phyloP scores from a whole-genome alignment of 2,113 vertebrate genomes.

The Lucifuga dentata region DNA sequence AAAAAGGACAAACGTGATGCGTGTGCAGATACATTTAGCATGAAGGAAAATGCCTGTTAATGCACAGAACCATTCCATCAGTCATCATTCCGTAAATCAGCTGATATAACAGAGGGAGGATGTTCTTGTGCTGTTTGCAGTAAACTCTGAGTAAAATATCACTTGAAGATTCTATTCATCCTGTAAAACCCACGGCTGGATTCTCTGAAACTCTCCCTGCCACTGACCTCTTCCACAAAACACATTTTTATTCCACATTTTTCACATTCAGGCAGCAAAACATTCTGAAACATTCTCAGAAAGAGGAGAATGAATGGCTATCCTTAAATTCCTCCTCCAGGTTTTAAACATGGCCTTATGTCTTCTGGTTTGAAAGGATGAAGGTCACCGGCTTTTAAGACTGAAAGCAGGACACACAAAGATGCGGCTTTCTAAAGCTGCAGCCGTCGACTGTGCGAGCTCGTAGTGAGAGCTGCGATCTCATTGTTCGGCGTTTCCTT shows the following conservation, averaged over 20 bases:
- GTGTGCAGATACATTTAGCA: too few relatives aligned
- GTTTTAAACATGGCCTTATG: conserved; percentile 59
- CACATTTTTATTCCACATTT: neutral
- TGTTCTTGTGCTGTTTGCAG: too few relatives aligned
- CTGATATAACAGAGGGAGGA: too few relatives aligned
- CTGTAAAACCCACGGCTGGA: too few relatives aligned
- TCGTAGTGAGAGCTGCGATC: conserved; percentile 42
- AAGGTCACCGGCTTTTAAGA: conserved; percentile 59
- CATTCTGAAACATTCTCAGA: conserved; percentile 6
- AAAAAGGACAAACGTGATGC: too few relatives aligned
- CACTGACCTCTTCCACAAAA: neutral
- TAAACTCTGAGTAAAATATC: too few relatives aligned
- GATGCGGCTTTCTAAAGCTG: conserved; percentile 23
- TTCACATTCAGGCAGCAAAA: neutral
- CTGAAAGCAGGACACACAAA: conserved; percentile 54
- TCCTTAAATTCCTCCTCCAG: conserved; percentile 39
- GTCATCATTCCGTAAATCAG: too few relatives aligned
- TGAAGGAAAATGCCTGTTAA: too few relatives aligned
- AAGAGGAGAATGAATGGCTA: conserved; percentile 54
- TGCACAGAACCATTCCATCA: too few relatives aligned
- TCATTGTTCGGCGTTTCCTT: conserved; percentile 42
- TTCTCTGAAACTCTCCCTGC: too few relatives aligned
- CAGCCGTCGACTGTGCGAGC: conserved; percentile 45
- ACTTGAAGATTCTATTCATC: too few relatives aligned
- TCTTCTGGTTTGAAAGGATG: conserved; percentile 59